Conservation (phyloP, 2,113 vertebrate genomes). For the Stigmatopora argus region DNA sequence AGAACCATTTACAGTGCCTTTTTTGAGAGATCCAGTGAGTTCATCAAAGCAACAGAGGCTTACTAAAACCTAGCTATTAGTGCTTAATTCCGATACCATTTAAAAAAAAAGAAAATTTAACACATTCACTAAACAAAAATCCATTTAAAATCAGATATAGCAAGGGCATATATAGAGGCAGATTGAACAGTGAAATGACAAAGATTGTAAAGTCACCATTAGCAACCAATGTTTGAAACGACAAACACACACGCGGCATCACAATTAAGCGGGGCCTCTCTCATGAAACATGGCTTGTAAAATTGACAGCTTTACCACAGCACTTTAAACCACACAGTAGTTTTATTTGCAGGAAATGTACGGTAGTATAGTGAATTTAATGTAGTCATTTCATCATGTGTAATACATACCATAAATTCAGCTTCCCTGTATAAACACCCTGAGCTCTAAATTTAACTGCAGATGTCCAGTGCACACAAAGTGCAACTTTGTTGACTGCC, state of each 20-base stretch:
- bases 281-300: conserved; percentile 20
- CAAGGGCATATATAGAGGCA: no score
- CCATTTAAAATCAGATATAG: no score
- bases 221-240: neutral
- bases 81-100: no score
- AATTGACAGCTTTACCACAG: conserved; percentile 20
- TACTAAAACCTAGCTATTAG: neutral
- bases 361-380: conserved; percentile 16
- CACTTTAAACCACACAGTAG: conserved; percentile 12
- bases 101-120: no score
- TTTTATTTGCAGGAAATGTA: conserved; percentile 7
- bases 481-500: conserved; percentile 29
- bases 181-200: neutral
- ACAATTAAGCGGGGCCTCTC: conserved; percentile 12
- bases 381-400: conserved; percentile 33
- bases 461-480: conserved; percentile 32
- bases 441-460: conserved; percentile 12
- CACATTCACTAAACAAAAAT: no score
- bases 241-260: neutral
- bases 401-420: conserved; percentile 27
- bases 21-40: conserved; percentile 14
- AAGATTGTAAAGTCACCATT: neutral
- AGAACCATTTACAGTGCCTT: conserved; percentile 22
- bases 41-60: neutral
- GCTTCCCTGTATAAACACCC: conserved; percentile 2